Evolutionary conservation across 2,113 vertebrate genomes (phyloP).

Genomic region (Notarius lentiginosus): DNA sequence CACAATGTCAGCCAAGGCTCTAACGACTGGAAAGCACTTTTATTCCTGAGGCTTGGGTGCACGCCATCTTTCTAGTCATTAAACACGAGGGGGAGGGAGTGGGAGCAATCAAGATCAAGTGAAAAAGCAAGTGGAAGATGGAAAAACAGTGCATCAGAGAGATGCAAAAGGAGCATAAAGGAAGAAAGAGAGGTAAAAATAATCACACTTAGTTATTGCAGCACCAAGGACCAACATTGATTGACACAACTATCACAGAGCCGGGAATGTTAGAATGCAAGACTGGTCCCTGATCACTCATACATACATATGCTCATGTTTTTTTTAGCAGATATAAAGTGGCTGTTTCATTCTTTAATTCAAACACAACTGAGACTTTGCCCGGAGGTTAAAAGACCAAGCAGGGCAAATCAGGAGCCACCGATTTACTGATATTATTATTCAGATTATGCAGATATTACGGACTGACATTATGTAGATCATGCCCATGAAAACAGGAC

Average conservation of each 20-base stretch:
- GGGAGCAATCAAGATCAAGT: slow-evolving; percentile 51
- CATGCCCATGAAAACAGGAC: neutral
- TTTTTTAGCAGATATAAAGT: slow-evolving; percentile 14
- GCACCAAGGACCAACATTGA: neutral
- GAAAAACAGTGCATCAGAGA: slow-evolving; percentile 28
- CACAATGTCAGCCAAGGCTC: slow-evolving; percentile 76
- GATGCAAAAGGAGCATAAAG: neutral
- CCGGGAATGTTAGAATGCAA: neutral
- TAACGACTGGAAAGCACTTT: slow-evolving; percentile 68
- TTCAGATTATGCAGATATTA: neutral
- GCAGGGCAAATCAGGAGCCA: slow-evolving; percentile 7
- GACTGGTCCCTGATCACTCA: neutral
- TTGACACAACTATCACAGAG: neutral
- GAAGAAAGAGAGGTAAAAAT: slow-evolving; percentile 9
- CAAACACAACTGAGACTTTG: neutral
- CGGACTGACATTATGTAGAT: neutral
- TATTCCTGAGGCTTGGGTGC: slow-evolving; percentile 67
- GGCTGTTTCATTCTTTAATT: neutral
- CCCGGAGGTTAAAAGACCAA: slow-evolving; percentile 31
- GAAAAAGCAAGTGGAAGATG: slow-evolving; percentile 46
- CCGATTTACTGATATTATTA: neutral
- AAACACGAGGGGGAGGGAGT: slow-evolving; percentile 51
- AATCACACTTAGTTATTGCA: neutral
- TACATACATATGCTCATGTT: neutral
- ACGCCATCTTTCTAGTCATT: slow-evolving; percentile 62